Evolutionary conservation across 37 sponge, comb jelly and placozoan species (phyloP).

Genomic region (Aplysina aerophoba): DNA sequence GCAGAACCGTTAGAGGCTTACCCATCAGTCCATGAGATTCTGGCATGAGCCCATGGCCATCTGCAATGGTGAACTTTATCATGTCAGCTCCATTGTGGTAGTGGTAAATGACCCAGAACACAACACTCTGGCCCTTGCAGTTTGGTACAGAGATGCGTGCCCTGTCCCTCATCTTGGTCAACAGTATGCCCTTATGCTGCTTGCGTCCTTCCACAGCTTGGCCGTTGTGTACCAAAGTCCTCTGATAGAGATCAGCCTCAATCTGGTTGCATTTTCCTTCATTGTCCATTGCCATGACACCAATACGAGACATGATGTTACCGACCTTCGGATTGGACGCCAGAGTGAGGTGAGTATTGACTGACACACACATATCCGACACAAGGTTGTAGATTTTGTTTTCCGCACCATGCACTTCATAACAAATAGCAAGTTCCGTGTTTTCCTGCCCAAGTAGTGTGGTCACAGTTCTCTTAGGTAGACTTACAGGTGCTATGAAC

Average conservation of each 20-base stretch:
- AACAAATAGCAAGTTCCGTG: conserved; percentile 46
- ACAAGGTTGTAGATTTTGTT: conserved; percentile 56
- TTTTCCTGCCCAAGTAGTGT: not conserved
- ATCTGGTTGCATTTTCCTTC: conserved; percentile 28
- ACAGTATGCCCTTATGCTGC: not conserved
- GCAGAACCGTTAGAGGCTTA: no score
- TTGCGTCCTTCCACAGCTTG: not conserved
- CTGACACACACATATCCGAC: conserved; percentile 63
- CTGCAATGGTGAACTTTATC: conserved; percentile 23
- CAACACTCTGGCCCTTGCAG: conserved; percentile 16
- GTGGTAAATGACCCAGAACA: conserved; percentile 19
- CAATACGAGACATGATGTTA: conserved; percentile 41
- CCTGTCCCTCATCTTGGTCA: conserved; percentile 12
- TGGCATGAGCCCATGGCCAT: not conserved
- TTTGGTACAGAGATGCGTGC: conserved; percentile 22
- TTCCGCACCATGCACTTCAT: conserved; percentile 59
- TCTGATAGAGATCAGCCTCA: not conserved
- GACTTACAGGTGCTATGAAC: conserved; percentile 16
- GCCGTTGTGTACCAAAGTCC: not conserved
- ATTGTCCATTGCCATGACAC: not conserved
- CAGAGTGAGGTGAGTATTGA: conserved; percentile 56
- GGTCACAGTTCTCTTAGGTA: not conserved
- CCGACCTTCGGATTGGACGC: conserved; percentile 45
- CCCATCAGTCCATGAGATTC: conserved; percentile 37
- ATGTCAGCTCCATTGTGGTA: conserved; percentile 24